Base-by-base conservation (phyloP, 2,888 invertebrate species). In the Lasioglossum figueresi region DNA sequence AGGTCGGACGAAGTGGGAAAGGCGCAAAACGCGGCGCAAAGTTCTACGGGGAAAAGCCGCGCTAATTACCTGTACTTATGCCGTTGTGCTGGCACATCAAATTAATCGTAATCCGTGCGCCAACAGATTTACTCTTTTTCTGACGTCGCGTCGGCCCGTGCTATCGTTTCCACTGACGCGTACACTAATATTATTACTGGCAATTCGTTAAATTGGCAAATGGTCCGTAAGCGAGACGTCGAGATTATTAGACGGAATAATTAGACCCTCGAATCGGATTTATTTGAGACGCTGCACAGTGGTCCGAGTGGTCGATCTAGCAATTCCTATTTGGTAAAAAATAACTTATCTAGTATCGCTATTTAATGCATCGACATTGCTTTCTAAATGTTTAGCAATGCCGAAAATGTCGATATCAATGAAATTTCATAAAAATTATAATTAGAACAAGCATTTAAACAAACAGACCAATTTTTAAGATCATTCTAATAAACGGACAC, bases 31-130 rank as follows among this genome's bases (percentile, higher is more conserved):
- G 37, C 37, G 31, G n/a, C 40, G 78, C 37, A 70, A 80, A 80
- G 40, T 82, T 37, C 74, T 52, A 82, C 72, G 31, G 14, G 72
- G 75, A 66, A 59, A 63, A 70, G 75, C 76, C 56, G 72, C 77
- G 34, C 89, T 90, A 88, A 90, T 90, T 90, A 84, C 88, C 83
- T 71, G 73, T 79, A 80, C 76, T 82, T 83, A 75, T 72, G 75
- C 78, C 73, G 79, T 71, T 63, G 43, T 76, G 76, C 76, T 56
- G 79, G 74, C 78, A 56, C 84, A 79, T 90, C 81, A 76, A 78
- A 89, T 88, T 90, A 89, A 90, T 89, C 87, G 70, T 43, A 27
- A 76, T 81, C 75, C 81, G 75, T 48, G 31, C 23, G 83, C 70
- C 73, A 66, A 48, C 79, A 37, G 37, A 85, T 88, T 79, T 77